Conservation (phyloP, 2,113 vertebrate genomes). For the Cinclus cinclus region DNA sequence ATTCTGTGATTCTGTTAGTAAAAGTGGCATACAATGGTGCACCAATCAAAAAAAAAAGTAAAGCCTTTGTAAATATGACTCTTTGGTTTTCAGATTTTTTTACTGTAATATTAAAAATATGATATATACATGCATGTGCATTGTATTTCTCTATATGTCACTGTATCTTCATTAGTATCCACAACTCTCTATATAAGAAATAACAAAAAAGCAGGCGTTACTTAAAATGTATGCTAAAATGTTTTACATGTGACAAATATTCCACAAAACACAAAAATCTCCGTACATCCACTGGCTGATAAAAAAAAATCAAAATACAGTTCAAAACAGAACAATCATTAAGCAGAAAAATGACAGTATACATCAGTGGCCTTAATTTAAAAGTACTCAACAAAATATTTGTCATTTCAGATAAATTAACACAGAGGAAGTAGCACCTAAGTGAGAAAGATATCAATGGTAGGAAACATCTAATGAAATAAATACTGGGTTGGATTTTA, state of each 20-base stretch:
- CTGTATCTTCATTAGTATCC: neutral
- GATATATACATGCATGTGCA: neutral
- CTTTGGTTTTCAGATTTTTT: neutral
- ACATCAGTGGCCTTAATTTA: neutral
- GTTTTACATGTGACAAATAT: neutral
- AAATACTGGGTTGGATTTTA: neutral
- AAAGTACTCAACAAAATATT: neutral
- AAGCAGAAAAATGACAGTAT: neutral
- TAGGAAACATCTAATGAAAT: neutral
- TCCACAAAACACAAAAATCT: neutral
- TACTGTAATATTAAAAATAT: neutral
- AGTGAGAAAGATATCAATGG: neutral
- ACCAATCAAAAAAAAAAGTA: neutral
- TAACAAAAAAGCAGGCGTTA: neutral
- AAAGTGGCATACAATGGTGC: neutral
- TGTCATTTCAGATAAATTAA: neutral
- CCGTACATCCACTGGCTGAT: neutral
- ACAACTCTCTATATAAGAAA: neutral
- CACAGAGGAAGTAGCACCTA: neutral
- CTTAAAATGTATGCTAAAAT: neutral
- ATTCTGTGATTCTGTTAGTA: neutral
- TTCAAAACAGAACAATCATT: neutral
- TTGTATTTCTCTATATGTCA: neutral
- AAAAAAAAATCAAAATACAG: neutral
- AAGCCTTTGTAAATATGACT: neutral